These are phyloP conservation scores for Etia nguti DNA, from an alignment of 2,113 vertebrate species.

Conservation along the genomic window DNA sequence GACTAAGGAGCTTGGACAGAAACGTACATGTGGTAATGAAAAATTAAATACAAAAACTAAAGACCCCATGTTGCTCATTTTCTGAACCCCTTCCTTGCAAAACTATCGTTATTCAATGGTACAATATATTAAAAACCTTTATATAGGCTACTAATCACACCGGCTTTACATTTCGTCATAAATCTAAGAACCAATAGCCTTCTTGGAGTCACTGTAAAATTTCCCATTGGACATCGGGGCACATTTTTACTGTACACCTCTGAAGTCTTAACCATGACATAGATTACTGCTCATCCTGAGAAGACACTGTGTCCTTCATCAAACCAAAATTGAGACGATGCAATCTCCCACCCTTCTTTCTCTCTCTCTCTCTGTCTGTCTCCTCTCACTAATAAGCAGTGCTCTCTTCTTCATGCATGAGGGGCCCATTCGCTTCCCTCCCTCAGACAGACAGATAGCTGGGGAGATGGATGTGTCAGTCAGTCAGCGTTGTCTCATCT, in stretches of 20 bases:
- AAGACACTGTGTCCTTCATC: constrained; percentile 49
- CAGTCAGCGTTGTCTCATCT: constrained; percentile 54
- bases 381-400: constrained; percentile 55
- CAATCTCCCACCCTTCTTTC: not conserved
- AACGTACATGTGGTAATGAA: not conserved
- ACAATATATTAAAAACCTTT: not conserved
- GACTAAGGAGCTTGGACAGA: no score
- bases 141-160: not conserved
- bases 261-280: constrained; percentile 7
- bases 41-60: not conserved
- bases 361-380: not conserved
- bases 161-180: not conserved
- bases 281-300: constrained; percentile 12
- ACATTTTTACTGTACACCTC: not conserved
- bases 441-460: constrained; percentile 47
- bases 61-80: not conserved
- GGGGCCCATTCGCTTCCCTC: constrained; percentile 11
- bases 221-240: not conserved
- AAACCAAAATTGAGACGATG: constrained; percentile 32
- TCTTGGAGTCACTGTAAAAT: not conserved
- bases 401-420: constrained; percentile 57
- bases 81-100: not conserved
- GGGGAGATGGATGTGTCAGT: constrained; percentile 66
- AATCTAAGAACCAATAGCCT: not conserved
- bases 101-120: not conserved